Base-by-base conservation (phyloP, 2,797 vertebrate species). In the Gymnopithys bicolor region DNA sequence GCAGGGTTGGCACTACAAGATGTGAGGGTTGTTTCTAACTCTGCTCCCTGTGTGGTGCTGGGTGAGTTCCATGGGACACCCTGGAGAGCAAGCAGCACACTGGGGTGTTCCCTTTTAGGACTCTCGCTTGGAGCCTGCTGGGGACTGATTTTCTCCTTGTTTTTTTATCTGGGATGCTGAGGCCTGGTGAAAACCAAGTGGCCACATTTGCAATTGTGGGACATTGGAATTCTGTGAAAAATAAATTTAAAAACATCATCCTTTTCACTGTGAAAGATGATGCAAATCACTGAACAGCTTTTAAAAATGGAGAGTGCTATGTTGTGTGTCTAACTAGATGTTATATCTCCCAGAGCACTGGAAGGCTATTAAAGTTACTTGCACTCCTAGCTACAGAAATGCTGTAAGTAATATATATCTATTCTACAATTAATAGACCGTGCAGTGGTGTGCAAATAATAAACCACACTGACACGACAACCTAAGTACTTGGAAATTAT, bases 251-350 rank as follows among this genome's bases (percentile, higher is more conserved):
- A 70, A 75, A 2, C 35, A 46, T 19, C 22, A 15, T 52, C 14
- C 23, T 83, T 60, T 52, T 85, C 30, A 33, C 37, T 28, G 14
- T 27, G 66, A 64, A 87, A 52, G 46, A 64, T 27, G n/a, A 79
- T 56, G 52, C 56, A 90, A 82, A 87, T 70, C 70, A 69, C 74
- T 69, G 67, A 70, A 22, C 18, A 89, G 63, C 78, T 84, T 76
- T 59, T 56, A 39, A 53, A 88, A 92, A 46, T 2, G 16, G 19
- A 35, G 19, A 19, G 25, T 59, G 35, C 12, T 49, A 11, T 30
- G 16, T 28, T 67, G 24, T 53, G 25, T 90, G 33, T 56, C 68
- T 91, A 39, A 52, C 45, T 51, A 60, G 32, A 33, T 80, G 35
- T 66, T 5, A 0, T 37, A 63, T 55, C 48, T 87, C n/a, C 52